Percentiles rank a stretch among this genome's conserved stretches.
phyloP scores from a whole-genome alignment of 2,113 vertebrate genomes.

The Aldabrachelys gigantea region DNA sequence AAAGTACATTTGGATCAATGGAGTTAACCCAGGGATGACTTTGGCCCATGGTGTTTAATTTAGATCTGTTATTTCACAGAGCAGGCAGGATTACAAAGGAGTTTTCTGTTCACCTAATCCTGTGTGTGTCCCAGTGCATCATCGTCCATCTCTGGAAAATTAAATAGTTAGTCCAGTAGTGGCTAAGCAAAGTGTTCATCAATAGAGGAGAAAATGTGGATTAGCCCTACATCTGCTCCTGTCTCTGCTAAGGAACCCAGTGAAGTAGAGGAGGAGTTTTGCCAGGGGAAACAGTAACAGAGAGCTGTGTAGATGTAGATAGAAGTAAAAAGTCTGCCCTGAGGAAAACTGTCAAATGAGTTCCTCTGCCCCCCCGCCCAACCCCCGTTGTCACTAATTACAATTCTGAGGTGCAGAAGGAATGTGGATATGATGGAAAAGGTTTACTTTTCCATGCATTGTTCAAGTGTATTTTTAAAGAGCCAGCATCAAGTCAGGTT shows the following conservation, averaged over 20 bases:
- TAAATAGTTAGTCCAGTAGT: slow-evolving; percentile 21
- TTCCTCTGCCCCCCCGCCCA: too few relatives aligned
- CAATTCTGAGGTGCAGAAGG: slow-evolving; percentile 47
- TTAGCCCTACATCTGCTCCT: not conserved
- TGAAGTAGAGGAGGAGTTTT: not conserved
- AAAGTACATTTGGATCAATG: slow-evolving; percentile 17
- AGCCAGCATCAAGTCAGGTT: not conserved
- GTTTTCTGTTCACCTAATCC: slow-evolving; percentile 18
- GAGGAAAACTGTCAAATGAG: slow-evolving; percentile 30
- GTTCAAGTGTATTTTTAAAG: slow-evolving; percentile 33
- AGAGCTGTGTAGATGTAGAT: slow-evolving; percentile 27
- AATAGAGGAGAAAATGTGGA: not conserved
- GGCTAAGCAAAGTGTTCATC: slow-evolving; percentile 36
- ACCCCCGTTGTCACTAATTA: slow-evolving; percentile 27
- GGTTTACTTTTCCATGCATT: slow-evolving; percentile 31
- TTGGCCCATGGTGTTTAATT: slow-evolving; percentile 25
- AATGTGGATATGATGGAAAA: slow-evolving; percentile 47
- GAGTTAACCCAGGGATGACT: slow-evolving; percentile 6
- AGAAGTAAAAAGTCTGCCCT: slow-evolving; percentile 60
- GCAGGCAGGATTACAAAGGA: slow-evolving; percentile 38
- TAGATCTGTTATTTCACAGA: slow-evolving; percentile 24
- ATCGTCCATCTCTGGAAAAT: slow-evolving; percentile 40
- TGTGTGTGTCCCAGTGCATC: not conserved
- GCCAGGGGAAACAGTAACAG: slow-evolving; percentile 10
- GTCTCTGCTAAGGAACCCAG: accelerated